phyloP scores from a whole-genome alignment of 2,797 vertebrate species.

The Protonibea diacanthus region DNA sequence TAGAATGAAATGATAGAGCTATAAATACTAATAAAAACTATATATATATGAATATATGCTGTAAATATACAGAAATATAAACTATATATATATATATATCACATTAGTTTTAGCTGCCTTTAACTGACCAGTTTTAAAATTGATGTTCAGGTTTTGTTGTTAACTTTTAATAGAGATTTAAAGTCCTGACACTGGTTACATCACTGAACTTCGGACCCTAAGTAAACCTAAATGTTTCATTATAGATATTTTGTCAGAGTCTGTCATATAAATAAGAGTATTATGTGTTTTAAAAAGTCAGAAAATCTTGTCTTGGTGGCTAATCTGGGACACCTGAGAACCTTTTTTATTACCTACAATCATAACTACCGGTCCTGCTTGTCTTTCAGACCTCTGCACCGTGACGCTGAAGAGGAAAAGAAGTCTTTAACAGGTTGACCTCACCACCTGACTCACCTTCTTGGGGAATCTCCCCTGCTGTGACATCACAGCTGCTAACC shows the following conservation, averaged over 20 bases:
- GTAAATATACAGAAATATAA: too few species aligned
- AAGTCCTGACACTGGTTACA: not conserved
- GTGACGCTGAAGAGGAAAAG: not conserved
- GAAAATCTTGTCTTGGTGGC: not conserved
- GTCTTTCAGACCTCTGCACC: not conserved
- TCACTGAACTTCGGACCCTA: not conserved
- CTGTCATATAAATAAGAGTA: not conserved
- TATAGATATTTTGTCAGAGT: not conserved
- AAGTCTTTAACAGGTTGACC: conserved; percentile 14
- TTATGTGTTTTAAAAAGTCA: not conserved
- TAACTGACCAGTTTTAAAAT: not conserved
- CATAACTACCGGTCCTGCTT: not conserved
- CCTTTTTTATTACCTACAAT: not conserved
- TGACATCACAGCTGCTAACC: conserved; percentile 50
- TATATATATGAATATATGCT: too few species aligned
- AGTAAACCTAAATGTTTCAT: not conserved
- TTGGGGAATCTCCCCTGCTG: conserved; percentile 30
- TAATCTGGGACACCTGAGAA: not conserved
- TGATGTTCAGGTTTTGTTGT: not conserved
- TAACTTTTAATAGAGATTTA: not conserved
- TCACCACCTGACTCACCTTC: conserved; percentile 49
- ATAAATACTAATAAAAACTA: too few species aligned
- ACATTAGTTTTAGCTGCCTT: not conserved
- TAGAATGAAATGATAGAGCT: too few species aligned
- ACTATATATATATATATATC: not conserved